These are phyloP conservation scores for Melikaiella ostensackeni DNA, from an alignment of 2,888 invertebrate species.

Conservation along the genomic window DNA sequence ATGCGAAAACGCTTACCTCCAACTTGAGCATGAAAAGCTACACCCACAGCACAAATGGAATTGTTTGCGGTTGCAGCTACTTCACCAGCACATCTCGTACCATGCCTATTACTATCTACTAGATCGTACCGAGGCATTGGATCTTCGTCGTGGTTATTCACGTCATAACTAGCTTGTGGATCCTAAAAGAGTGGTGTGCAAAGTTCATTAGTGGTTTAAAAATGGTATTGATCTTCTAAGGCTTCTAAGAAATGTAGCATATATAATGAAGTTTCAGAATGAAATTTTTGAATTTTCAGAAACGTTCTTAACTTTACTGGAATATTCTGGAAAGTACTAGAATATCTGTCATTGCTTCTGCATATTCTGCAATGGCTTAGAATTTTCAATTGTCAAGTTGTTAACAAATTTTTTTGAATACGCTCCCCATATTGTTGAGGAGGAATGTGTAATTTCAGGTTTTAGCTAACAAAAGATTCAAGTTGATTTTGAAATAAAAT, in stretches of 20 bases:
- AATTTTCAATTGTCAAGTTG: too few relatives aligned
- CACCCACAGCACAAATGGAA: slow-evolving; percentile 96
- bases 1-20: slow-evolving; percentile 82
- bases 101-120: slow-evolving; percentile 96
- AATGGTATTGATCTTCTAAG: background rate
- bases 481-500: background rate
- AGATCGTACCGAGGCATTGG: slow-evolving; percentile 98
- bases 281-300: too few relatives aligned
- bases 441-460: too few relatives aligned
- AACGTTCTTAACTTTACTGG: too few relatives aligned
- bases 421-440: too few relatives aligned
- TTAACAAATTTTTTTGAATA: too few relatives aligned
- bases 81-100: slow-evolving; percentile 97
- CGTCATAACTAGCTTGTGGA: slow-evolving; percentile 96
- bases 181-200: slow-evolving; percentile 82
- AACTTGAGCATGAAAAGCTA: slow-evolving; percentile 96
- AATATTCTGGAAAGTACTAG: too few relatives aligned
- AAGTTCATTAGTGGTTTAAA: background rate
- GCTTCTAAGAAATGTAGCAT: background rate
- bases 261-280: background rate
- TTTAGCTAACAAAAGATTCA: too few relatives aligned
- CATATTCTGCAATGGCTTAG: too few relatives aligned
- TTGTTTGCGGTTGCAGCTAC: slow-evolving; percentile 99
- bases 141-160: slow-evolving; percentile 96
- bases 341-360: too few relatives aligned